These are phyloP conservation scores for Leucoraja ocellata DNA, from an alignment of 2,797 vertebrate species.

Conservation along the genomic window DNA sequence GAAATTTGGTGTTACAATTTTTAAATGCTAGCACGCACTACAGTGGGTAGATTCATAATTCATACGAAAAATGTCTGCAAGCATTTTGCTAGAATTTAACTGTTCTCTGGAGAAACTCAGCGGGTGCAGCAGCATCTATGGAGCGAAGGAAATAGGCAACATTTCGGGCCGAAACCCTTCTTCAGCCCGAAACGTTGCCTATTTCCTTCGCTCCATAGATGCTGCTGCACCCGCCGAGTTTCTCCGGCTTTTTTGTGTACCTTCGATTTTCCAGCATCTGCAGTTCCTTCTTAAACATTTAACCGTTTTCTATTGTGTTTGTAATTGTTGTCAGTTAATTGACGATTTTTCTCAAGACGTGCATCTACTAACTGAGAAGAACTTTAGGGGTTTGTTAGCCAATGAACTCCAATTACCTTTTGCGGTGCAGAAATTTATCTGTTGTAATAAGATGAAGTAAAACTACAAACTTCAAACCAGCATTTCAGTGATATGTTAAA, in stretches of 20 bases:
- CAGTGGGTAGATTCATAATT: not conserved
- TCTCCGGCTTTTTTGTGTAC: too few relatives aligned
- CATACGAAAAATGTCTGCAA: not conserved
- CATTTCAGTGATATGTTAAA: not conserved
- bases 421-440: not conserved
- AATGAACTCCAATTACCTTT: not conserved
- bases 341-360: not conserved
- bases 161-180: too few relatives aligned
- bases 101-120: too few relatives aligned
- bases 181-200: too few relatives aligned
- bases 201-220: too few relatives aligned
- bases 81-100: not conserved
- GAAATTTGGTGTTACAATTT: not conserved
- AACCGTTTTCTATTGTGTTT: not conserved
- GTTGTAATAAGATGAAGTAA: not conserved
- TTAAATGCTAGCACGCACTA: not conserved
- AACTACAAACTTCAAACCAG: not conserved
- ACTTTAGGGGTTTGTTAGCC: not conserved
- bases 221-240: too few relatives aligned
- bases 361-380: not conserved
- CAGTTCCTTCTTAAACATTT: too few relatives aligned
- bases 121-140: too few relatives aligned
- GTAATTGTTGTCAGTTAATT: not conserved
- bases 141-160: too few relatives aligned
- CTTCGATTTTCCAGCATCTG: too few relatives aligned